Evolutionary conservation across 2,888 invertebrate genomes (phyloP).

Genomic region (Trachelus tabidus): DNA sequence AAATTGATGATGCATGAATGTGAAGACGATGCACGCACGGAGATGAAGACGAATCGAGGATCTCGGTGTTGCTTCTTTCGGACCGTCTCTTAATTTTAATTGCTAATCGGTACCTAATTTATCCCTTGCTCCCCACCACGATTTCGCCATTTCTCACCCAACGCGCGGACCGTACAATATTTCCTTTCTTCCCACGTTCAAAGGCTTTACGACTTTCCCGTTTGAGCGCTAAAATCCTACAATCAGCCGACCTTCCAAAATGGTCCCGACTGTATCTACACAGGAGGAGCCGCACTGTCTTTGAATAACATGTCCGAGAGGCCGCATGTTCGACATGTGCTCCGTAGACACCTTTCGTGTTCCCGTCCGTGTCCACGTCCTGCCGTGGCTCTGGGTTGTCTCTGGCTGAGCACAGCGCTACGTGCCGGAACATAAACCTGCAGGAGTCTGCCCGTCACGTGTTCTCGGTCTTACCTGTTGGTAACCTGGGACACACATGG

Average conservation of each 20-base stretch:
- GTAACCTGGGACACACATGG: conserved; percentile 46
- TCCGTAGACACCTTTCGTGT: conserved; percentile 40
- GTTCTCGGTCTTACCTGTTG: conserved; percentile 47
- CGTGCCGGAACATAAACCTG: conserved; percentile 38
- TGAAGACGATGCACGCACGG: conserved; percentile 23
- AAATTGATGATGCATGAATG: conserved; percentile 64
- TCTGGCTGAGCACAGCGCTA: conserved; percentile 12
- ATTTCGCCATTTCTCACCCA: too few relatives aligned
- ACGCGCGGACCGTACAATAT: too few relatives aligned
- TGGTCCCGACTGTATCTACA: too few relatives aligned
- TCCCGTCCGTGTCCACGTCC: conserved; percentile 24
- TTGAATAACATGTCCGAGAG: background rate
- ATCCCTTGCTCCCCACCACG: too few relatives aligned
- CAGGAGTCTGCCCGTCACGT: conserved; percentile 49
- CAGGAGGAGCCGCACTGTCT: too few relatives aligned
- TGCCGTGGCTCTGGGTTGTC: too few relatives aligned
- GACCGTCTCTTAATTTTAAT: background rate
- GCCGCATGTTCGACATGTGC: conserved; percentile 42
- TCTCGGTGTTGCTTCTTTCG: background rate
- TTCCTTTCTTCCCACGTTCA: too few relatives aligned
- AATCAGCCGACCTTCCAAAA: too few relatives aligned
- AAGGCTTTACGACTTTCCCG: too few relatives aligned
- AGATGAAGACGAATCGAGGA: conserved; percentile 1
- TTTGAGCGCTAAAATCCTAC: too few relatives aligned
- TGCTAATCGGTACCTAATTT: background rate